Evolutionary conservation across 2,797 vertebrate species (phyloP).

Genomic region (Buphagus erythrorhynchus): DNA sequence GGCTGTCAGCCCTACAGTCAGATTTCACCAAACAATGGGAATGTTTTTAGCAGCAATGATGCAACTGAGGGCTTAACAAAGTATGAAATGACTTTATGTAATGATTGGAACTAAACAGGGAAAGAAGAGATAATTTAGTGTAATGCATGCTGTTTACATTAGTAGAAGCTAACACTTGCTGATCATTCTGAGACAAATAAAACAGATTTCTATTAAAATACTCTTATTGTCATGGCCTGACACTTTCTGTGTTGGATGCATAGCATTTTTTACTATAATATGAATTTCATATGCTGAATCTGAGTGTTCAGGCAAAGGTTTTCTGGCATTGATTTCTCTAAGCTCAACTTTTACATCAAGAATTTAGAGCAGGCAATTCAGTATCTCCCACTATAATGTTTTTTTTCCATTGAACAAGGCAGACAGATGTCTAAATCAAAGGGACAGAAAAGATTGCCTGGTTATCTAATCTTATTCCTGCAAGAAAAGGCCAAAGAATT

Average conservation of each 20-base stretch:
- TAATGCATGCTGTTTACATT: not conserved
- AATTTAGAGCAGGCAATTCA: not conserved
- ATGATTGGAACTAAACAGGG: not conserved
- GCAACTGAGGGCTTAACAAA: not conserved
- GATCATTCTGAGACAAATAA: not conserved
- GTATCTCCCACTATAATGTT: not conserved
- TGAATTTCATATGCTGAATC: not conserved
- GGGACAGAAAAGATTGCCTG: not conserved
- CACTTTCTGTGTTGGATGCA: not conserved
- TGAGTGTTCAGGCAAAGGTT: not conserved
- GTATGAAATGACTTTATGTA: not conserved
- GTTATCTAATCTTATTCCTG: constrained; percentile 15
- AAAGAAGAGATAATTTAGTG: not conserved
- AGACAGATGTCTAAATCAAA: not conserved
- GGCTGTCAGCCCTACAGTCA: not conserved
- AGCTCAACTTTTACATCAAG: not conserved
- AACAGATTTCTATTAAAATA: not conserved
- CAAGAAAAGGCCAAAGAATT: constrained; percentile 28
- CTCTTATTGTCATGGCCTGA: not conserved
- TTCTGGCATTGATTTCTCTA: not conserved
- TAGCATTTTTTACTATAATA: not conserved
- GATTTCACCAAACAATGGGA: not conserved
- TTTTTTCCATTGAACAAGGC: not conserved
- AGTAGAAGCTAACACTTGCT: not conserved
- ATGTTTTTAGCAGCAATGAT: not conserved